Base-by-base conservation (phyloP, 2,888 invertebrate species). In the Perithous albicinctus region DNA sequence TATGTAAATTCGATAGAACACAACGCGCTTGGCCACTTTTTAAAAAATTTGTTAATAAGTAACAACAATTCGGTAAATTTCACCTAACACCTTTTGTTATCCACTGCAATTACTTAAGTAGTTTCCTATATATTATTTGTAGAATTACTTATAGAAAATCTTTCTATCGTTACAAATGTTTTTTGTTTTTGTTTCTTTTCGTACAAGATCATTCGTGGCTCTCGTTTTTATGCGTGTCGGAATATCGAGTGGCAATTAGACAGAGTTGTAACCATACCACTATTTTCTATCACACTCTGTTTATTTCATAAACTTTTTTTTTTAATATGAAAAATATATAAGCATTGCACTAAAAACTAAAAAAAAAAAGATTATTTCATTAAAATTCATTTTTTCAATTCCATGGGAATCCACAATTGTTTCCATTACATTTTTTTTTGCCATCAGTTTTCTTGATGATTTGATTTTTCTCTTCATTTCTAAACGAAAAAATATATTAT, bases 11-110 rank as follows among this genome's bases (percentile, higher is more conserved):
- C 56, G 67, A 78, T 63, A 46, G 63, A 78, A 78, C 77, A 76
- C 74, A 70, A 82, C 41, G 66, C 59, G 41, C 66, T 78, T 82
- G 82, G 82, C 82, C 66, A 78, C 78, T 77, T 56, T 54, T 41
- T 54, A 12, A n/a, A 66, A 70, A 32, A n/a, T 82, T 78, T 35
- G 41, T 74, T 63, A 46, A 64, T 51, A 35, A 10, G 61, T 66
- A 56, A 67, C 76, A 56, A 67, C 59, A 67, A 74, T 79, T 74
- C 67, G 51, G 51, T n/a, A 26, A 67, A 73, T 67, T 43, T 72
- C 35, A 69, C 18, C 56, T 43, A 64, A 38, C n/a, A n/a, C 18
- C 56, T 48, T 73, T 26, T n/a, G n/a, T 29, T 74, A 43, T 41
- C 6, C 51, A 38, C 10, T 54, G 38, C 26, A 48, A n/a, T 59